Evolutionary conservation across 2,888 invertebrate species (phyloP).

Genomic region (Synergus gifuensis): DNA sequence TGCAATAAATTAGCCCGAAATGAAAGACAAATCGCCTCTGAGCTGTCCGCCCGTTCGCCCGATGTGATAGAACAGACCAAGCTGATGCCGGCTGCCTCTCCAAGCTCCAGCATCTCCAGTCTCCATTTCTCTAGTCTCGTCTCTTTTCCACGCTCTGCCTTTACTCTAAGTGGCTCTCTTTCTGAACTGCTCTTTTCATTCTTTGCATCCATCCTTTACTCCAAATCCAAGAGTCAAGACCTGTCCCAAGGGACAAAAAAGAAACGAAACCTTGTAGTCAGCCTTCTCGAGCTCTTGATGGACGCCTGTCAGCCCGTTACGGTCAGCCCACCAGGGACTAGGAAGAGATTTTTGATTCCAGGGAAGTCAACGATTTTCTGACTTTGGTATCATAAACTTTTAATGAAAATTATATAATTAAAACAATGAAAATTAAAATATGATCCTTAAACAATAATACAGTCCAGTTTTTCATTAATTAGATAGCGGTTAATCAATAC

Average conservation of each 20-base stretch:
- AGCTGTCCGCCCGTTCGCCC: conserved; percentile 77
- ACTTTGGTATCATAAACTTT: too few relatives aligned
- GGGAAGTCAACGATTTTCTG: too few relatives aligned
- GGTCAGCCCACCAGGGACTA: conserved; percentile 53
- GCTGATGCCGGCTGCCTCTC: conserved; percentile 68
- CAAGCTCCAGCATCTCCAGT: conserved; percentile 49
- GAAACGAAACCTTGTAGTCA: conserved; percentile 59
- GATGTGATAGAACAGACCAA: conserved; percentile 76
- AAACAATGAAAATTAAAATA: too few relatives aligned
- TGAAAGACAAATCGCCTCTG: conserved; percentile 78
- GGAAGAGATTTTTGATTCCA: neutral
- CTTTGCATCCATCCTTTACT: conserved; percentile 49
- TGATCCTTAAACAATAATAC: too few relatives aligned
- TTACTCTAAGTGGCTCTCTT: conserved; percentile 46
- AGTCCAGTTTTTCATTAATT: too few relatives aligned
- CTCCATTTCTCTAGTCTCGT: conserved; percentile 50
- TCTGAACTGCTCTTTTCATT: conserved; percentile 48
- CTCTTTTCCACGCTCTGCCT: conserved; percentile 45
- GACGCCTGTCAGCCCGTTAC: conserved; percentile 54
- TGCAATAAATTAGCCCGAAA: conserved; percentile 78
- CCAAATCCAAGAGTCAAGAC: conserved; percentile 51
- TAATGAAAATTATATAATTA: too few relatives aligned
- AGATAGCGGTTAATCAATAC: too few relatives aligned
- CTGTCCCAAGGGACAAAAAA: conserved; percentile 61
- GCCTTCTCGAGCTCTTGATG: conserved; percentile 52